Evolutionary conservation across 1,140 invertebrate genomes (phyloP).

Genomic region (Ceratosolen solmsi): DNA sequence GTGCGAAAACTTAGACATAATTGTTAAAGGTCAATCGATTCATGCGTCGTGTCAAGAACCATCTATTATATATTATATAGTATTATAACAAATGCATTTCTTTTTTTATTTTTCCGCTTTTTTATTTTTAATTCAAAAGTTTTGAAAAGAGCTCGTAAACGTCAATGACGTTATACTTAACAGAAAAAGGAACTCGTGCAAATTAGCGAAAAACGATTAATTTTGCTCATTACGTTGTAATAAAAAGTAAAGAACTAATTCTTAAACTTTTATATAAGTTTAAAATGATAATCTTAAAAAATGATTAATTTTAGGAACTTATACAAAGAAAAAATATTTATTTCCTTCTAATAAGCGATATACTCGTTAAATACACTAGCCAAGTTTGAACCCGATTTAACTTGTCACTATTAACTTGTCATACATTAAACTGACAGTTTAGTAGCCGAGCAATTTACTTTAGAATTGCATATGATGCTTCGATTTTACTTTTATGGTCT

Average conservation of each 20-base stretch:
- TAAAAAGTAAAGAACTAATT: constrained; percentile 32
- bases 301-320: constrained; percentile 42
- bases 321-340: constrained; percentile 39
- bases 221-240: constrained; percentile 37
- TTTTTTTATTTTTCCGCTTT: constrained; percentile 4
- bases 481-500: constrained; percentile 3
- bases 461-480: constrained; percentile 30
- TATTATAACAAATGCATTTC: constrained; percentile 47
- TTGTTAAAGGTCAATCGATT: constrained; percentile 29
- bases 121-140: constrained; percentile 15
- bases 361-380: constrained; percentile 32
- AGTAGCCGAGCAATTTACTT: constrained; percentile 27
- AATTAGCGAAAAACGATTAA: constrained; percentile 20
- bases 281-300: constrained; percentile 15
- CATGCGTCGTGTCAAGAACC: constrained; percentile 11
- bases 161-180: constrained; percentile 34
- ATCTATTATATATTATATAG: constrained; percentile 22
- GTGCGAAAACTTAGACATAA: constrained; percentile 31
- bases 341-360: constrained; percentile 34
- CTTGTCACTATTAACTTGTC: constrained; percentile 3
- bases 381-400: constrained; percentile 24
- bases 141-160: constrained; percentile 36
- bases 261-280: not conserved
- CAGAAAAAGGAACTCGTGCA: constrained; percentile 44
- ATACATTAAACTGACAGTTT: constrained; percentile 29